Conservation (phyloP, 2,113 vertebrate species). For the Micromys minutus region DNA sequence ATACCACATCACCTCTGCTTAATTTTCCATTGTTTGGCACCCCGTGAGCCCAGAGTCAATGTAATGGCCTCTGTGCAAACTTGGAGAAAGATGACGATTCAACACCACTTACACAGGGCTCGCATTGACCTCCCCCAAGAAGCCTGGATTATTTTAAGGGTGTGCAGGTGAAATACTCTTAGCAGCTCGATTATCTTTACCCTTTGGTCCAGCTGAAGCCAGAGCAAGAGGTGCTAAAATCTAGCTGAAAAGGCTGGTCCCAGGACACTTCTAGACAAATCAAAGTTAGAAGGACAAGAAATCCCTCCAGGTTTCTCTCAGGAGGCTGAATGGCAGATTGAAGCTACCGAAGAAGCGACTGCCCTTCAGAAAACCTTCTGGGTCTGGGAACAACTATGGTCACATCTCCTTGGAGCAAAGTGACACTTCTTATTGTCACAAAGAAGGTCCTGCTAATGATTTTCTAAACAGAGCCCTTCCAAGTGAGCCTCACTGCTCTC, state of each 20-base stretch:
- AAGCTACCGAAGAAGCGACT: neutral
- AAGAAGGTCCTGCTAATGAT: slow-evolving; percentile 40
- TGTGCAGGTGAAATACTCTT: slow-evolving; percentile 43
- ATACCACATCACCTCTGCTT: neutral
- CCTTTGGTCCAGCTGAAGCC: neutral
- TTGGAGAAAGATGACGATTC: neutral
- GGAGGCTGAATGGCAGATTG: neutral
- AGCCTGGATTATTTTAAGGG: slow-evolving; percentile 52
- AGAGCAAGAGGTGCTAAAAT: slow-evolving; percentile 77
- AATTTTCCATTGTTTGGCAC: neutral
- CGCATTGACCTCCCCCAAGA: slow-evolving; percentile 28
- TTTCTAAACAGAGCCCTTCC: slow-evolving; percentile 42
- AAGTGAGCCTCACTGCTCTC: neutral
- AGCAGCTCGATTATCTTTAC: slow-evolving; percentile 57
- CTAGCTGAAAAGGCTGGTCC: slow-evolving; percentile 55
- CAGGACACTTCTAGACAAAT: slow-evolving; percentile 48
- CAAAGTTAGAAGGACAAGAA: slow-evolving; percentile 51
- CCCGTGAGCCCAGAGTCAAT: neutral
- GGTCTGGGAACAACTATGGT: neutral
- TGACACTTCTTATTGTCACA: neutral
- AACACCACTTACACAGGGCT: neutral
- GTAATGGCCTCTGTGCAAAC: neutral
- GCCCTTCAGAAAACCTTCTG: slow-evolving; percentile 23
- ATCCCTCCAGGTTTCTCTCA: slow-evolving; percentile 42
- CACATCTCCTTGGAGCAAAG: neutral